These are phyloP conservation scores for Epinephelus cyanopodus DNA, from an alignment of 2,113 vertebrate species.

Conservation along the genomic window DNA sequence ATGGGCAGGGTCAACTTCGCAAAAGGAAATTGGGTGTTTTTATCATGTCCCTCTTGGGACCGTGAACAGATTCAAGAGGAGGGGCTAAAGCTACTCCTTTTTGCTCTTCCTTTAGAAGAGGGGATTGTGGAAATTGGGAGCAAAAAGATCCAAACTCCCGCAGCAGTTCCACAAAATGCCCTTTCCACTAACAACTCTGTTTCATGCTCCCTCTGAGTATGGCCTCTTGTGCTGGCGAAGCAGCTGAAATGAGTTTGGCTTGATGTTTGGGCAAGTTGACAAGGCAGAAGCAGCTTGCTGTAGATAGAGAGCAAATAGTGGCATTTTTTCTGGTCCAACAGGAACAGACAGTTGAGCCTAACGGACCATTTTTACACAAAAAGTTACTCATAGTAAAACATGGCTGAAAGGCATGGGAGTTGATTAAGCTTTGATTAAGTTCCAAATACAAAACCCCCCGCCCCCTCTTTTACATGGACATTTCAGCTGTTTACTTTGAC, in stretches of 20 bases:
- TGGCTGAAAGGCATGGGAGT: constrained; percentile 38
- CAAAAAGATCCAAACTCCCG: constrained; percentile 46
- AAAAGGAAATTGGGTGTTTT: constrained; percentile 77
- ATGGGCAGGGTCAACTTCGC: constrained; percentile 67
- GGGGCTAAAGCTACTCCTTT: constrained; percentile 36
- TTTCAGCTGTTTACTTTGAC: constrained; percentile 36
- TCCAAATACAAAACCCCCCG: constrained; percentile 53
- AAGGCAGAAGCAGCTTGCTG: constrained; percentile 32
- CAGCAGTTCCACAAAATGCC: constrained; percentile 19
- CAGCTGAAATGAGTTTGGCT: constrained; percentile 51
- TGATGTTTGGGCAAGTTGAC: constrained; percentile 47
- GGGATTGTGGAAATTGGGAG: constrained; percentile 39
- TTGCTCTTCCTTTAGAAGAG: constrained; percentile 22
- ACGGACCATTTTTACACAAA: constrained; percentile 28
- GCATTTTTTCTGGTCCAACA: constrained; percentile 44
- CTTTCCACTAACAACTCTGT: constrained; percentile 46
- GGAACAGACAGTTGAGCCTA: constrained; percentile 36
- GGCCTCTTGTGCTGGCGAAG: constrained; percentile 35
- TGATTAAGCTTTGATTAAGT: constrained; percentile 69
- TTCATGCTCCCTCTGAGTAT: constrained; percentile 56
- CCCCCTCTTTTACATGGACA: constrained; percentile 5
- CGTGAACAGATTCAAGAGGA: constrained; percentile 28
- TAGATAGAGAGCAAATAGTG: constrained; percentile 17
- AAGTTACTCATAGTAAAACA: constrained; percentile 17
- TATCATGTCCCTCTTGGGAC: constrained; percentile 55